A percentile compares a stretch with the other conserved stretches of the same genome.
Evolutionary conservation across 1,140 invertebrate species (phyloP).

Genomic region (Lordiphosa collinella): DNA sequence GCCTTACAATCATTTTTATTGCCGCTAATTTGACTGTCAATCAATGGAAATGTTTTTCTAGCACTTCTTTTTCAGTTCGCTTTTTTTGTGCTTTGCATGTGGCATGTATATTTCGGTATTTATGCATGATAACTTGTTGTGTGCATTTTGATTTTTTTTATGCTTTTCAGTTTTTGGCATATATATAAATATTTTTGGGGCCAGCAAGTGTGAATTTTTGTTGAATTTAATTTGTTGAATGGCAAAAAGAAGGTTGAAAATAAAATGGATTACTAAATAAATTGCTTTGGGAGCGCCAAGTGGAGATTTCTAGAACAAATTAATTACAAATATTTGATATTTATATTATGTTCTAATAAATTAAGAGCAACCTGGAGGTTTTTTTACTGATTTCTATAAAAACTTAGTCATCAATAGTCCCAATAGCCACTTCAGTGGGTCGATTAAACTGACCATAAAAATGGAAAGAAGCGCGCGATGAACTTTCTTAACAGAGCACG

Average conservation of each 20-base stretch:
- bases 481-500: no score
- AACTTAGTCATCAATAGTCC: no score
- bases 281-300: no score
- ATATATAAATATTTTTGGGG: background rate
- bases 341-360: no score
- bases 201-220: background rate
- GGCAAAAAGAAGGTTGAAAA: background rate
- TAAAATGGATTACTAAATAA: no score
- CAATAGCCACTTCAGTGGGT: no score
- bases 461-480: no score
- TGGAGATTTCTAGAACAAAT: no score
- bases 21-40: slow-evolving; percentile 76
- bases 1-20: slow-evolving; percentile 47
- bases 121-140: slow-evolving; percentile 34
- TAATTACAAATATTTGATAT: no score
- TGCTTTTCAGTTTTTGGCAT: slow-evolving; percentile 9
- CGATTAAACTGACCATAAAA: no score
- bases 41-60: slow-evolving; percentile 42
- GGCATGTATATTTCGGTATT: slow-evolving; percentile 7
- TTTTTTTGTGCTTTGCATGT: background rate
- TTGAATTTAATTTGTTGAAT: slow-evolving; percentile 14
- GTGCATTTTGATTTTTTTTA: slow-evolving; percentile 36
- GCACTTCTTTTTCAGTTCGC: slow-evolving; percentile 22
- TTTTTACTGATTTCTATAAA: no score
- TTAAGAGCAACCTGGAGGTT: no score